phyloP scores from a whole-genome alignment of 2,888 invertebrate genomes.

The Macaria liturata region DNA sequence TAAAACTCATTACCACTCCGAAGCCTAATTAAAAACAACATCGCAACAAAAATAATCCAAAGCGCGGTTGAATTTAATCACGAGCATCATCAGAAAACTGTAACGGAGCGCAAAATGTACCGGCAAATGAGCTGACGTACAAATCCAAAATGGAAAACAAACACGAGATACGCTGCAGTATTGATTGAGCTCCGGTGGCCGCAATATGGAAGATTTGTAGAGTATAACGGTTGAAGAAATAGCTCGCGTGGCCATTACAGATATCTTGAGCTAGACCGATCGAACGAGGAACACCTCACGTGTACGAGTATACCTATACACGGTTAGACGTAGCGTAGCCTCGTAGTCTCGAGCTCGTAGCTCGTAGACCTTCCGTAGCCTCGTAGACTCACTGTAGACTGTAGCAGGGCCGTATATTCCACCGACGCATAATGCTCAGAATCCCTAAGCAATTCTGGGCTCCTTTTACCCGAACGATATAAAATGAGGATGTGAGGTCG shows the following conservation, averaged over 20 bases:
- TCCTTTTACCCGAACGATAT: slow-evolving; percentile 40
- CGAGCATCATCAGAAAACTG: slow-evolving; percentile 12
- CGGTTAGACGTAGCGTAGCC: slow-evolving; percentile 44
- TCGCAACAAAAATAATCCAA: slow-evolving; percentile 8
- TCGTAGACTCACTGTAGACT: slow-evolving; percentile 4
- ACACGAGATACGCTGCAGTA: slow-evolving; percentile 53
- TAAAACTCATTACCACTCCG: no score
- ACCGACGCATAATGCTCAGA: slow-evolving; percentile 49
- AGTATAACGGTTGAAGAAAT: slow-evolving; percentile 74
- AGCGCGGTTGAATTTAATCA: slow-evolving; percentile 14
- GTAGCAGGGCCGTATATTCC: slow-evolving; percentile 40
- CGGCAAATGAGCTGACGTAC: slow-evolving; percentile 35
- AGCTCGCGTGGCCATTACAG: slow-evolving; percentile 79
- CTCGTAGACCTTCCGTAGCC: slow-evolving; percentile 2
- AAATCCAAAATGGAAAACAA: slow-evolving; percentile 53
- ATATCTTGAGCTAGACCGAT: slow-evolving; percentile 69
- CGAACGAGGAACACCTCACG: slow-evolving; percentile 59
- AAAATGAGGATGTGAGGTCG: slow-evolving; percentile 37
- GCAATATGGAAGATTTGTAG: slow-evolving; percentile 77
- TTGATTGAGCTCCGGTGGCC: slow-evolving; percentile 68
- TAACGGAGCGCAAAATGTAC: slow-evolving; percentile 15
- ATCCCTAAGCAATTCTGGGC: slow-evolving; percentile 42
- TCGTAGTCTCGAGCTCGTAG: no score
- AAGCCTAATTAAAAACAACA: slow-evolving; percentile 10
- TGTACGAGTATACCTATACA: slow-evolving; percentile 62